These are phyloP conservation scores for Clunio marinus DNA, from an alignment of 2,888 invertebrate species.

Conservation along the genomic window DNA sequence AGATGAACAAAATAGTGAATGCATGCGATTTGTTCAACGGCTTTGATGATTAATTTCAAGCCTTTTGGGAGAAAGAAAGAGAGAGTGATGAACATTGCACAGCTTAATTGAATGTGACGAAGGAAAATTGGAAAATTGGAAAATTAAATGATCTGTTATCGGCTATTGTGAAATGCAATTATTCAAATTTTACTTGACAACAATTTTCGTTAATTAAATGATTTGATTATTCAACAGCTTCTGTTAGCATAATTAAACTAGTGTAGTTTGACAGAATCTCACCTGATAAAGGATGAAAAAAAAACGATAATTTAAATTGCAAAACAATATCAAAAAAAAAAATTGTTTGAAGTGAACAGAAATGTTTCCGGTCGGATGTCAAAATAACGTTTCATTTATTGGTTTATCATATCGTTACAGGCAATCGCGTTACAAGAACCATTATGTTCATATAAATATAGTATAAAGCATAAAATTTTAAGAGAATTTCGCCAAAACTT, in stretches of 20 bases:
- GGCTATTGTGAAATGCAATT: slow-evolving; percentile 4
- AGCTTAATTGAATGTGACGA: slow-evolving; percentile 5
- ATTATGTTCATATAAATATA: too few relatives aligned
- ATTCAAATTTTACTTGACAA: neutral
- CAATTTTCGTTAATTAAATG: neutral
- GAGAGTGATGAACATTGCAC: too few relatives aligned
- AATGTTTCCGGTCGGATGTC: neutral
- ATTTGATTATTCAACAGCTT: neutral
- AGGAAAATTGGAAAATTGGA: neutral
- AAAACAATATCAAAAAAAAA: neutral
- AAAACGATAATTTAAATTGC: neutral
- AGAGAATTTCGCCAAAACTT: too few relatives aligned
- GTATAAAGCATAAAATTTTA: too few relatives aligned
- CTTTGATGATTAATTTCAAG: slow-evolving; percentile 7
- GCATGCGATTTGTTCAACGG: slow-evolving; percentile 3
- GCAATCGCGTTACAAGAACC: neutral
- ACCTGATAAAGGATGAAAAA: neutral
- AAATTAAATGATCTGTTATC: neutral
- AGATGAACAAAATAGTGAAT: neutral
- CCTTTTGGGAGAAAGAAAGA: too few relatives aligned
- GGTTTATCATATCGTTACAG: slow-evolving; percentile 10
- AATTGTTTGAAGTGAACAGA: neutral
- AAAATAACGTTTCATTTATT: neutral
- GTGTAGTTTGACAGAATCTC: too few relatives aligned
- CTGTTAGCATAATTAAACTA: too few relatives aligned